Conservation (phyloP, 2,888 invertebrate genomes). For the Ophion ellenae region DNA sequence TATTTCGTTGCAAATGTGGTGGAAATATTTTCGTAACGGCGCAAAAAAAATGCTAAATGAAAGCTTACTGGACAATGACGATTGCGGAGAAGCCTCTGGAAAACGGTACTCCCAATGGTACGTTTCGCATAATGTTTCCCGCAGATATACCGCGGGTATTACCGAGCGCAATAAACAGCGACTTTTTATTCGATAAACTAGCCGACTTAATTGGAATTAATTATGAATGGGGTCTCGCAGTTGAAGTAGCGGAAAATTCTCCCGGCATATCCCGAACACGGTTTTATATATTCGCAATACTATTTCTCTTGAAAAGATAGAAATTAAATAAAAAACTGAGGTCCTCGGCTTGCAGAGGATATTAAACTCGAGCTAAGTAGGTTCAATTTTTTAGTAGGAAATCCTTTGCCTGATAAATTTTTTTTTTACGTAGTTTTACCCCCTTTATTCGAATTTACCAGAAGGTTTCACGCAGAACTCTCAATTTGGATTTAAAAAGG, state of each 20-base stretch:
- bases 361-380: background rate
- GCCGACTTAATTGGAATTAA: slow-evolving; percentile 50
- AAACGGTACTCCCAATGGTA: background rate
- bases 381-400: background rate
- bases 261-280: background rate
- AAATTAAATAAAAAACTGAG: background rate
- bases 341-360: background rate
- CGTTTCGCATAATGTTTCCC: background rate
- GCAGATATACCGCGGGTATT: background rate
- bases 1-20: background rate
- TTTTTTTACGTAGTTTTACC: background rate
- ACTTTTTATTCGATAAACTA: slow-evolving; percentile 10
- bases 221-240: slow-evolving; percentile 14
- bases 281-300: slow-evolving; percentile 4
- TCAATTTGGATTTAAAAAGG: no score
- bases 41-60: background rate
- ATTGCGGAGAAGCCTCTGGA: background rate
- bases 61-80: background rate
- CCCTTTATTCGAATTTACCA: background rate
- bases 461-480: background rate
- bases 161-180: background rate
- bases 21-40: background rate
- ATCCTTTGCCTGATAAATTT: background rate
- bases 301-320: background rate
- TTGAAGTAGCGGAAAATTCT: slow-evolving; percentile 27